Evolutionary conservation across 2,113 vertebrate genomes (phyloP), one percentile per base, ranked within the genome.

Genomic region (Pygoscelis adeliae): DNA sequence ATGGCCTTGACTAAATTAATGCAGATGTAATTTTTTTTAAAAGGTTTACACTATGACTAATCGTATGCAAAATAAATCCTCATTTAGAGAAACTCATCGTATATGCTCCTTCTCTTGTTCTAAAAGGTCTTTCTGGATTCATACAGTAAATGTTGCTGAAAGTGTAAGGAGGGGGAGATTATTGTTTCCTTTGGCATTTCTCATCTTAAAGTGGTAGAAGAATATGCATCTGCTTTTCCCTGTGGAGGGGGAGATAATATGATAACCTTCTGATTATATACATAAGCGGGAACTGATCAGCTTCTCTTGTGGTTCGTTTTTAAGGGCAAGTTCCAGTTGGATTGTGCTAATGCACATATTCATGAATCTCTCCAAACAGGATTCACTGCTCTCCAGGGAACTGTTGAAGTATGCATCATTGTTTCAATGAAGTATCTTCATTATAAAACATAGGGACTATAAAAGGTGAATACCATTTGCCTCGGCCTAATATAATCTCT

Each of bases 341-440:
- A 97, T 97, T 98, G 98, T 98, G 97, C 98, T 98, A 98, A 98
- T 98, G 97, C 98, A 98, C 98, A 98, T 98, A 98, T 98, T 98
- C 98, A 99, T 98, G 98, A 98, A 98, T 98, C 98, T 98, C 98
- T 98, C 98, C 98, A 98, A 98, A 98, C 98, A 98, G 97, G 98
- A 98, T 98, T 98, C 97, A 98, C 95, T 82, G 97, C 97, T 98
- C 98, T 98, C 98, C 96, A 93, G 98, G 98, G 98, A 98, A 98
- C 98, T 93, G 97, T 98, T 98, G 98, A 98, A 98, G 98, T 98
- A 98, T 98, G 98, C 97, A 98, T 98, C 98, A 98, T 98, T 98
- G 98, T 98, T 98, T 98, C 98, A 98, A 98, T 98, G 98, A 98
- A 98, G 98, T 98, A 98, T 98, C 98, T 98, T 98, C 98, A 98